phyloP scores from a whole-genome alignment of 2,113 vertebrate genomes.

The Anthoscopus minutus region DNA sequence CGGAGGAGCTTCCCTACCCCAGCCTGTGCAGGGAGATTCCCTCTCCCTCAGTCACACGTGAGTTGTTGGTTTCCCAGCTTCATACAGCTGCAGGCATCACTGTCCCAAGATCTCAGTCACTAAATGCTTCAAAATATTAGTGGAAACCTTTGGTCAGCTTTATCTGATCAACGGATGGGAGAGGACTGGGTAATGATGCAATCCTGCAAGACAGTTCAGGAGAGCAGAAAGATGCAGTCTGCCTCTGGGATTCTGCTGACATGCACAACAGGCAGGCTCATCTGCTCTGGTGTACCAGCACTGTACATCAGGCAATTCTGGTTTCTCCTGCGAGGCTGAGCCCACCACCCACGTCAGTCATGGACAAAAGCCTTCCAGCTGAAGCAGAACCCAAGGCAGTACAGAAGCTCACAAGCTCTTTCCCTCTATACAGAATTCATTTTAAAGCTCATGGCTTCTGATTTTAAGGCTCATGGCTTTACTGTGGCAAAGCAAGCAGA shows the following conservation, averaged over 20 bases:
- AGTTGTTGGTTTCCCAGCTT: background rate
- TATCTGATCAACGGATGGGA: background rate
- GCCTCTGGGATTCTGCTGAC: background rate
- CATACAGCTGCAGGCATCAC: accelerated
- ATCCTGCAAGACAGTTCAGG: background rate
- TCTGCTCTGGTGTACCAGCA: background rate
- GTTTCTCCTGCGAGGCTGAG: accelerated
- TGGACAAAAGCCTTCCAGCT: background rate
- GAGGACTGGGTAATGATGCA: background rate
- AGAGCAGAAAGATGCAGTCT: background rate
- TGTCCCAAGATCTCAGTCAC: background rate
- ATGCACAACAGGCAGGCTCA: background rate
- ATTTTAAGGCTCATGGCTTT: background rate
- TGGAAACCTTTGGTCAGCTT: background rate
- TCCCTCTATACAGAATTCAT: background rate
- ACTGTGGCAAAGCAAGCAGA: background rate
- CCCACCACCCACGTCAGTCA: background rate
- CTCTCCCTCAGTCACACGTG: background rate
- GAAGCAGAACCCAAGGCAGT: background rate
- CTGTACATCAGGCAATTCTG: background rate
- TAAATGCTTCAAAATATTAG: background rate
- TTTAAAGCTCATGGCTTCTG: background rate
- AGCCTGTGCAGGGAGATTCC: background rate
- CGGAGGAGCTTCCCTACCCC: background rate
- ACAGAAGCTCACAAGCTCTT: background rate